A percentile compares a stretch with the other conserved stretches of the same genome.
Conservation (phyloP, 1,140 invertebrate species). For the Neotoxoptera formosana region DNA sequence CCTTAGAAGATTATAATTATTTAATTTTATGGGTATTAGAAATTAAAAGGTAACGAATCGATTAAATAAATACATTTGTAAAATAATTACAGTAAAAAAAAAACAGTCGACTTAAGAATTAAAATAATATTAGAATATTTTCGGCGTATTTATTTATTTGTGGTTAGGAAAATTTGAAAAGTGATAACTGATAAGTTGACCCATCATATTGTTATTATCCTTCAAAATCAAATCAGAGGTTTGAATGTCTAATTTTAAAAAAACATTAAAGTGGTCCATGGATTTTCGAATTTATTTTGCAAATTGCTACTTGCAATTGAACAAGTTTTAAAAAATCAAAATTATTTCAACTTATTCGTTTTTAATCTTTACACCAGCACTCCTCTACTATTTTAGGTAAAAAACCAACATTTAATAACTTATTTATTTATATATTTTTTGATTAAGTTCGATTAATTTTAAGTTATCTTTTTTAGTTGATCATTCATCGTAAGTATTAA, state of each 20-base stretch:
- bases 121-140: background rate
- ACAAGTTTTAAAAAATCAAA: background rate
- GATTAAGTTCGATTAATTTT: background rate
- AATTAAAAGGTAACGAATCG: too few species aligned
- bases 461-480: background rate
- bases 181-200: constrained; percentile 6
- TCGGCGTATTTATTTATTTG: background rate
- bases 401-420: background rate
- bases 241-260: constrained; percentile 9
- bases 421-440: too few species aligned
- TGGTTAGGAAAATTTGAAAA: background rate
- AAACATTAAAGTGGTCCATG: background rate
- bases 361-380: background rate
- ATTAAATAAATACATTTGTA: too few species aligned
- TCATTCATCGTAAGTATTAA: background rate
- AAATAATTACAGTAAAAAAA: background rate
- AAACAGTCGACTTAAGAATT: background rate
- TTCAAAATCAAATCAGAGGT: constrained; percentile 6
- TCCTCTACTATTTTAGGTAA: background rate
- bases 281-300: background rate
- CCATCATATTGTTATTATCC: constrained; percentile 15
- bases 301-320: background rate
- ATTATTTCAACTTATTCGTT: background rate
- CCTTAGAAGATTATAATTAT: too few species aligned
- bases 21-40: too few species aligned